Percentiles rank a stretch among this genome's conserved stretches.
Conservation (phyloP, 37 sponge, comb jelly and placozoan species). For the Amphimedon queenslandica region DNA sequence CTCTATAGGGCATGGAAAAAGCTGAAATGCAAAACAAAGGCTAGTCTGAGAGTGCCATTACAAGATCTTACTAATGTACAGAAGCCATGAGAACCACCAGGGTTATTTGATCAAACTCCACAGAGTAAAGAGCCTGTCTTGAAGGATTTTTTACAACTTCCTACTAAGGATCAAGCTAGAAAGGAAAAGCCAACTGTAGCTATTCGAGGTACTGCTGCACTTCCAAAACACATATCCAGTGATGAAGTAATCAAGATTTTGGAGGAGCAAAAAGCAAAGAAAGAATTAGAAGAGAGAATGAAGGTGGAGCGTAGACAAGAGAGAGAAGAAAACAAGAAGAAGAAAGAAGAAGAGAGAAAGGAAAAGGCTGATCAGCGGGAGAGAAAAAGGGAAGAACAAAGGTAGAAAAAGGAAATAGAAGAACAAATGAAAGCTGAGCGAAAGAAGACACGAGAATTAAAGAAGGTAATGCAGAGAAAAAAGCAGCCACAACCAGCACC, state of each 20-base stretch:
- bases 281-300: too few relatives aligned
- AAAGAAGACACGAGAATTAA: too few relatives aligned
- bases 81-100: not conserved
- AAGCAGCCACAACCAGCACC: not conserved
- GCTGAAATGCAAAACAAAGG: conserved; percentile 5
- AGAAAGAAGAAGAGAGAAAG: too few relatives aligned
- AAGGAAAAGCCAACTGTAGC: too few relatives aligned
- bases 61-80: too few relatives aligned
- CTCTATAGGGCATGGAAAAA: conserved; percentile 24
- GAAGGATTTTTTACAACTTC: not conserved
- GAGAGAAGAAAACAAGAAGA: too few relatives aligned
- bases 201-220: not conserved
- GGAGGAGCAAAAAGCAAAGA: not conserved
- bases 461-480: not conserved
- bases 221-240: not conserved
- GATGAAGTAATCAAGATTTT: not conserved
- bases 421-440: not conserved
- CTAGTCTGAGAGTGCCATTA: too few relatives aligned
- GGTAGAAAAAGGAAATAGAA: not conserved
- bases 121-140: not conserved
- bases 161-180: not conserved
- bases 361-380: not conserved
- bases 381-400: not conserved
- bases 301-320: too few relatives aligned
- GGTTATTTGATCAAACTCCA: not conserved